Evolutionary conservation across 1,140 invertebrate species (phyloP).

Genomic region (Brachionus plicatilis): DNA sequence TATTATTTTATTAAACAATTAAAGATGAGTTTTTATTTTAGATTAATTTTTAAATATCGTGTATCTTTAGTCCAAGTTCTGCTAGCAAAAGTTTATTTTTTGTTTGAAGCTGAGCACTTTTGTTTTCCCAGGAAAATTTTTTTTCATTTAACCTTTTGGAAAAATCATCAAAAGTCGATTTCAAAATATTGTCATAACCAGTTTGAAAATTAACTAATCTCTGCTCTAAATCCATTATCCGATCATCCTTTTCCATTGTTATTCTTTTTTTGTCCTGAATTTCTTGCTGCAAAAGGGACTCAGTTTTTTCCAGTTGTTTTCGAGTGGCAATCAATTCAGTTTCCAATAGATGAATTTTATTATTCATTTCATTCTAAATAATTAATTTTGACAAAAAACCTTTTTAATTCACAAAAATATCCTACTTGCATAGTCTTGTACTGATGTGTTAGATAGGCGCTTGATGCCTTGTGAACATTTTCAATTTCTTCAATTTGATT

Average conservation of each 20-base stretch:
- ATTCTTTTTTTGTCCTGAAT: neutral
- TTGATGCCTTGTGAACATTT: slow-evolving; percentile 25
- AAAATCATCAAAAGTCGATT: slow-evolving; percentile 7
- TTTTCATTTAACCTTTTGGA: neutral
- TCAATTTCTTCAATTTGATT: slow-evolving; percentile 36
- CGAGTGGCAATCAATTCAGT: slow-evolving; percentile 6
- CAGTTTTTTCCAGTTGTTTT: slow-evolving; percentile 1
- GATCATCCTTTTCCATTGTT: slow-evolving; percentile 25
- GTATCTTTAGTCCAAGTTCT: slow-evolving; percentile 36
- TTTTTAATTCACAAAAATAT: neutral
- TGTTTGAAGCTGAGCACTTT: slow-evolving; percentile 15
- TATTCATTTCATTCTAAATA: slow-evolving; percentile 26
- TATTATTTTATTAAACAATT: neutral
- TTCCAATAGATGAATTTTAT: slow-evolving; percentile 28
- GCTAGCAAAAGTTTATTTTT: slow-evolving; percentile 27
- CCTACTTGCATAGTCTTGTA: slow-evolving; percentile 26
- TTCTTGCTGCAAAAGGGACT: neutral
- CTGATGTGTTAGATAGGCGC: slow-evolving; percentile 36
- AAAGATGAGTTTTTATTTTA: neutral
- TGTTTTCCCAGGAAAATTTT: slow-evolving; percentile 2
- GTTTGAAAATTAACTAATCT: neutral
- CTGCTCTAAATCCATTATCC: slow-evolving; percentile 1
- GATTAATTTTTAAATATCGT: slow-evolving; percentile 15
- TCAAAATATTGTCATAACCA: slow-evolving; percentile 11
- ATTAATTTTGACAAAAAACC: neutral